Evolutionary conservation across 2,888 invertebrate genomes (phyloP), one percentile per base, ranked within the genome.

Genomic region (Nomada ruficornis): DNA sequence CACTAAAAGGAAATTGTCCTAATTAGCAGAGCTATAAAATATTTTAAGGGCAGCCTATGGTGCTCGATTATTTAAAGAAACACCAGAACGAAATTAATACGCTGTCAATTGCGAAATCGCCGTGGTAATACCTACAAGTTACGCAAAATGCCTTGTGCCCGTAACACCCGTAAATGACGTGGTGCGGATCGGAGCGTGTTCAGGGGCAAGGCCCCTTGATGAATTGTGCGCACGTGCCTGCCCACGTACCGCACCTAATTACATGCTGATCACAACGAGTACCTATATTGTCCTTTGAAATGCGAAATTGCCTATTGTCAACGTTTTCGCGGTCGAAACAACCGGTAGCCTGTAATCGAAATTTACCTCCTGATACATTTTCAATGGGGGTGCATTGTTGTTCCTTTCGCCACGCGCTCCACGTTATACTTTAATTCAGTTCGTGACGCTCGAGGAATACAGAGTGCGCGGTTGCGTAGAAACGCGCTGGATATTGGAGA

Each of bases 151-250:
- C 85, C 86, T 88, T 80, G 85, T 79, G 84, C 78, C 77, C 77
- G 87, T 86, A 88, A 88, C 90, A 89, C 90, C 89, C 88, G 91
- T 87, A 88, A 90, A 90, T 88, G 89, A 88, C 89, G 79, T 81
- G 85, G 88, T 88, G 79, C 78, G 82, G 86, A 78, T 82, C 80
- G 86, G 78, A 77, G 77, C 78, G 74, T 81, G 82, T 69, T 83
- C 82, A 86, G 88, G 86, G 89, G 89, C 80, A 82, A 82, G 86
- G 82, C 87, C 87, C 91, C 92, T 93, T 93, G 93, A 93, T 93
- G 93, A 93, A 93, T 93, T 88, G 93, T 90, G 91, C 85, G 93
- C 93, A 93, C 93, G 93, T 93, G 93, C 85, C 93, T 88, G 85
- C 82, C 89, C 90, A 90, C 91, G 90, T 90, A 91, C 90, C 90